Evolutionary conservation across 2,888 invertebrate genomes (phyloP).

Genomic region (Chrysolina oricalcia): DNA sequence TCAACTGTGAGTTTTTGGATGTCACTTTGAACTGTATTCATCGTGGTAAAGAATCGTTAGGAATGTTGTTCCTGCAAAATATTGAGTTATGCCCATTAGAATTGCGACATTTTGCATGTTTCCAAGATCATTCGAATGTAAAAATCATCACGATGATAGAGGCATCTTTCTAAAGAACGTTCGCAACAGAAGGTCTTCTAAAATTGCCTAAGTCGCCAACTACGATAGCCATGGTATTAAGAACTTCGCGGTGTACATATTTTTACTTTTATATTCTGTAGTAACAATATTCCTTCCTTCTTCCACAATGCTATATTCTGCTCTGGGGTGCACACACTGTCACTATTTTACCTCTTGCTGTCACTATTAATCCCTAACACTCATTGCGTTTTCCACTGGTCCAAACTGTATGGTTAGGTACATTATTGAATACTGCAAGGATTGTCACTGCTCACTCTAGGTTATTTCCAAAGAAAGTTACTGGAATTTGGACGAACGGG

Average conservation of each 20-base stretch:
- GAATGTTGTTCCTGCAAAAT: constrained; percentile 25
- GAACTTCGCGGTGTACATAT: neutral
- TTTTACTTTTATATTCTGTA: constrained; percentile 18
- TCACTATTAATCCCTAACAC: constrained; percentile 64
- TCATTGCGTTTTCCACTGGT: constrained; percentile 44
- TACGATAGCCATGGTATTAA: neutral
- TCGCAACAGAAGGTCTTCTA: neutral
- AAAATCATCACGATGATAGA: too few species aligned
- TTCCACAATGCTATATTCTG: constrained; percentile 57
- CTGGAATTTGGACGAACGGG: too few species aligned
- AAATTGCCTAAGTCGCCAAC: neutral
- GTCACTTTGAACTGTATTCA: constrained; percentile 18
- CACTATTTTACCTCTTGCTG: constrained; percentile 70
- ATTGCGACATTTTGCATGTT: neutral
- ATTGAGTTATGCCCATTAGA: neutral
- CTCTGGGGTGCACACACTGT: constrained; percentile 71
- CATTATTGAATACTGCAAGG: neutral
- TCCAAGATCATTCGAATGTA: neutral
- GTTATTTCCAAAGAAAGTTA: too few species aligned
- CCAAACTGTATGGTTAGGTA: constrained; percentile 24
- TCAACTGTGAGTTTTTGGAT: neutral
- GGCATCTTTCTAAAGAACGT: neutral
- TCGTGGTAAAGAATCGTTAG: constrained; percentile 4
- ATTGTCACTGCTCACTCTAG: too few species aligned
- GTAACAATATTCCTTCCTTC: constrained; percentile 42